phyloP scores from a whole-genome alignment of 1,140 invertebrate species.

The Drosophila quadrilineata region DNA sequence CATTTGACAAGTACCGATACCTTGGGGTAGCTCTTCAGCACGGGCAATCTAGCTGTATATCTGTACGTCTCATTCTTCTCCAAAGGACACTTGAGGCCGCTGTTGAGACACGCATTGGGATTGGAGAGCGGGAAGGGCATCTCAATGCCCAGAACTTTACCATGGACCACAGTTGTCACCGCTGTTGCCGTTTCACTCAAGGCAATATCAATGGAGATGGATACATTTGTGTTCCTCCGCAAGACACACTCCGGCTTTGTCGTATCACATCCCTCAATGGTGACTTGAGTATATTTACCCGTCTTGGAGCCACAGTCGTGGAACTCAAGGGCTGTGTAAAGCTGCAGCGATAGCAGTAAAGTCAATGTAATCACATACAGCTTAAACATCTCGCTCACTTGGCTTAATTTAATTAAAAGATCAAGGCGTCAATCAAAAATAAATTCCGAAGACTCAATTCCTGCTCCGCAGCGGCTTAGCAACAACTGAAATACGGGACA shows the following conservation, averaged over 20 bases:
- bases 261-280: conserved; percentile 83
- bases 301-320: conserved; percentile 83
- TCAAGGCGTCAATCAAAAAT: not conserved
- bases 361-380: conserved; percentile 42
- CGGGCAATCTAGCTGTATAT: conserved; percentile 84
- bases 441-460: not conserved
- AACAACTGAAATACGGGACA: conserved; percentile 53
- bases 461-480: conserved; percentile 39
- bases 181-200: conserved; percentile 56
- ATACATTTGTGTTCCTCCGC: conserved; percentile 84
- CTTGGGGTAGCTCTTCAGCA: conserved; percentile 86
- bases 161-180: conserved; percentile 86
- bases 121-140: conserved; percentile 87
- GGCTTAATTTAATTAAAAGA: conserved; percentile 66
- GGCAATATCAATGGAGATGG: conserved; percentile 84
- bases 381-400: conserved; percentile 52
- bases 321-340: conserved; percentile 39
- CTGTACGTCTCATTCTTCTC: conserved; percentile 83
- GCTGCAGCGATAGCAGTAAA: conserved; percentile 38
- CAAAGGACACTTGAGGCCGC: conserved; percentile 86
- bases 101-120: conserved; percentile 85
- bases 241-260: conserved; percentile 83
- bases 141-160: conserved; percentile 86
- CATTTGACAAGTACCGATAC: conserved; percentile 87
- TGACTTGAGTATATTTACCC: conserved; percentile 83